phyloP scores from a whole-genome alignment of 2,797 vertebrate species.

The Oreochromis grahami region DNA sequence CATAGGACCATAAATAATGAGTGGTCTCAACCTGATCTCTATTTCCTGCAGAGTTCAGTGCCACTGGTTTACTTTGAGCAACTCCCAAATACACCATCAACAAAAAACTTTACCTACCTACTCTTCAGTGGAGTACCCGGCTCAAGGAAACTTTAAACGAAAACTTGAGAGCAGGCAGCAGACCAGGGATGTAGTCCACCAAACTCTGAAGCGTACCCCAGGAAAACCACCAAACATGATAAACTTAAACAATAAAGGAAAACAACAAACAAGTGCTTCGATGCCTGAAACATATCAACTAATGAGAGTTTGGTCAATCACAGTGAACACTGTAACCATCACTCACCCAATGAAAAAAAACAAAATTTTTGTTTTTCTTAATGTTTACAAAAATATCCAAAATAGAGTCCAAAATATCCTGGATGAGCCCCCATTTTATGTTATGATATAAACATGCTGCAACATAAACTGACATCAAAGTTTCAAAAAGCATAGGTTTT shows the following conservation, averaged over 20 bases:
- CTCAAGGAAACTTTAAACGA: neutral
- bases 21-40: neutral
- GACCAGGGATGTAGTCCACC: neutral
- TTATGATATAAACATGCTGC: neutral
- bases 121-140: neutral
- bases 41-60: neutral
- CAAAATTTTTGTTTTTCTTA: accelerated
- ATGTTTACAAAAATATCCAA: neutral
- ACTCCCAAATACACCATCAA: neutral
- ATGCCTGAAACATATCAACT: neutral
- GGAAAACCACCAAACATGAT: neutral
- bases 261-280: neutral
- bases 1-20: neutral
- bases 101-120: neutral
- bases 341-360: neutral
- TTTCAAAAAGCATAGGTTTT: neutral
- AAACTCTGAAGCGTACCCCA: neutral
- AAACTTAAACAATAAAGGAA: neutral
- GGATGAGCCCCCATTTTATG: neutral
- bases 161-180: neutral
- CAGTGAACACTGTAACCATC: neutral
- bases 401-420: neutral
- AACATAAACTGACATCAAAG: neutral
- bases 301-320: neutral
- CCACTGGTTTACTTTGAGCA: neutral